Evolutionary conservation across 2,113 vertebrate genomes (phyloP).

Genomic region (Brachyhypopomus occidentalis): DNA sequence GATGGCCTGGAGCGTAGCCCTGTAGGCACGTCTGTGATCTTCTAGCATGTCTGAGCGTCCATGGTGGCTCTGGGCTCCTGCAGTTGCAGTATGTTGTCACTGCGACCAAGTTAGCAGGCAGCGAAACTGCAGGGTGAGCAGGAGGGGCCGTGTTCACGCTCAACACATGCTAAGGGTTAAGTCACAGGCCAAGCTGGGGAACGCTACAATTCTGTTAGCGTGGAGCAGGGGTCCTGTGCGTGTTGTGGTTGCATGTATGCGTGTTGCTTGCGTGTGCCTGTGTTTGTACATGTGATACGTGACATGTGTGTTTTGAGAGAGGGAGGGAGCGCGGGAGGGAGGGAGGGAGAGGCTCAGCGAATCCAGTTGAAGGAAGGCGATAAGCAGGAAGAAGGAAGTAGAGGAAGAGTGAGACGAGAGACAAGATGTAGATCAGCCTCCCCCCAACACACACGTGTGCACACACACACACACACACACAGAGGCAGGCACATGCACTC

Average conservation of each 20-base stretch:
- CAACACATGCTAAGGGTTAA: conserved; percentile 32
- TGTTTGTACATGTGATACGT: not conserved
- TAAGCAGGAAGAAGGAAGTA: not conserved
- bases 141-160: conserved; percentile 21
- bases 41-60: not conserved
- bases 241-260: not conserved
- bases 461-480: no score
- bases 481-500: no score
- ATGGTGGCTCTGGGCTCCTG: conserved; percentile 15
- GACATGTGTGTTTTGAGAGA: not conserved
- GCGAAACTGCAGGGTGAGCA: conserved; percentile 20
- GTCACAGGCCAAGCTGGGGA: conserved; percentile 39
- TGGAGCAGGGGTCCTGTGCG: not conserved
- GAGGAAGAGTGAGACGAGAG: not conserved
- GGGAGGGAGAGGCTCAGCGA: conserved; percentile 5
- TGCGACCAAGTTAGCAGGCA: conserved; percentile 11
- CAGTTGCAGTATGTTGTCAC: conserved; percentile 16
- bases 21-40: not conserved
- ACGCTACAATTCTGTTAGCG: conserved; percentile 40
- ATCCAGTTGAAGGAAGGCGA: conserved; percentile 11
- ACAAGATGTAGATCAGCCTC: not conserved
- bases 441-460: no score
- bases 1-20: not conserved
- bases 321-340: not conserved
- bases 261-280: not conserved